Percentiles rank a stretch among this genome's conserved stretches.
Conservation (phyloP, 2,888 invertebrate species). For the Lepidochrysops patricia region DNA sequence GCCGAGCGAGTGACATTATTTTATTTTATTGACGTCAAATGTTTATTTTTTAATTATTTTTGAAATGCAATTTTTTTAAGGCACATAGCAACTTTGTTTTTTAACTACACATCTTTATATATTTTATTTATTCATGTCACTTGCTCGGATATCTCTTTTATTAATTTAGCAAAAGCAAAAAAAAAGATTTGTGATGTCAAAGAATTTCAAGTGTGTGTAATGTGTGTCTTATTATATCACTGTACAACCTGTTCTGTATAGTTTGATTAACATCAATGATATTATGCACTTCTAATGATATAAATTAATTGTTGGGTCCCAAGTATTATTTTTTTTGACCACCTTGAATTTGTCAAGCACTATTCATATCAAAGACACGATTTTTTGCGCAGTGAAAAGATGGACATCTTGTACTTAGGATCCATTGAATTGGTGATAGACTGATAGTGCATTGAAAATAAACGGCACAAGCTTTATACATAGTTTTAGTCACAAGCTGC, state of each 20-base stretch:
- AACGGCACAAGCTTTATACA: slow-evolving; percentile 15
- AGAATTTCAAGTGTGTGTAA: neutral
- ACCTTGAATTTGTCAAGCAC: too few species aligned
- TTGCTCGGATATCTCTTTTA: neutral
- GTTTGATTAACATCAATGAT: neutral
- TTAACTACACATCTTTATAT: neutral
- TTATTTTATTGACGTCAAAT: neutral
- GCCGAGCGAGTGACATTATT: slow-evolving; percentile 29
- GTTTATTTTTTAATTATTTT: neutral
- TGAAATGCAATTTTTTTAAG: neutral
- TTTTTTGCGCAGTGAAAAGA: too few species aligned
- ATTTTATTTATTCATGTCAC: neutral
- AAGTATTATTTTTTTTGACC: too few species aligned
- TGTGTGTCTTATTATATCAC: neutral
- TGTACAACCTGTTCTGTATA: neutral
- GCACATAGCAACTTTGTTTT: neutral
- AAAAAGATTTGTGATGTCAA: neutral
- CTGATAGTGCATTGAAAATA: slow-evolving; percentile 12
- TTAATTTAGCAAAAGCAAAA: neutral
- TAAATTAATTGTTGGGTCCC: too few species aligned
- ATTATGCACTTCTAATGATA: neutral
- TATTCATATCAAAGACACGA: too few species aligned
- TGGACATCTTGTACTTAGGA: too few species aligned
- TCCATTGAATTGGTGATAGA: too few species aligned
- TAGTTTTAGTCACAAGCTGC: slow-evolving; percentile 12